Evolutionary conservation across 2,113 vertebrate species (phyloP), one percentile per base, ranked within the genome.

Genomic region (Oncorhynchus tshawytscha): DNA sequence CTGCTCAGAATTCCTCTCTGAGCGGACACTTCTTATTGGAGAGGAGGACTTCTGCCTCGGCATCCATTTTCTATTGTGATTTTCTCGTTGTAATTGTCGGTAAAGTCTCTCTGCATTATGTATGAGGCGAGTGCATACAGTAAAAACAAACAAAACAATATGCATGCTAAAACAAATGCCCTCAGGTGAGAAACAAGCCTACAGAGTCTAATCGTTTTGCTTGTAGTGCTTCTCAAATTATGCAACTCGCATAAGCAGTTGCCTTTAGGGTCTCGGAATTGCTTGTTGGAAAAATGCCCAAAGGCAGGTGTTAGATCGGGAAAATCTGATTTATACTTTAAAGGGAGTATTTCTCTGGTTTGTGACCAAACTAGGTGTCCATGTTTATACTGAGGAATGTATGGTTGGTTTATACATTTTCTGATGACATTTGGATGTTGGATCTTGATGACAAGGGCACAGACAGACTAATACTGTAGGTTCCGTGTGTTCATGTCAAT

Each of bases 1-100:
- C 82, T 82, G 54, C 84, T 68, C 31, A 34, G 83, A 81, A 81
- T 70, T 79, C 76, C 70, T 88, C 67, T 75, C 84, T 88, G 79
- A 81, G 83, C 76, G 81, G 77, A 88, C 81, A 77, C 71, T 71
- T 85, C 78, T 76, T 66, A 64, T 70, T 86, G 84, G 86, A 87
- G 24, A 60, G 82, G 79, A 81, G 70, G 74, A 81, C 83, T 84
- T 62, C 5, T 78, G 8, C 81, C 67, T 49, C 20, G 78, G 73
- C 66, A 82, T 69, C 80, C 75, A 82, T 87, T 87, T 82, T 87
- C 86, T 87, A 89, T 90, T 86, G 87, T 85, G 87, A 91, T 90
- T 88, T 92, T 91, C 86, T 93, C 86, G 79, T 86, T 84, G 88
- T 85, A 91, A 88, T 85, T 82, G 85, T 78, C 82, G 79, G 74